Base-by-base conservation (phyloP, 2,888 invertebrate genomes). In the Rotaria macrura region DNA sequence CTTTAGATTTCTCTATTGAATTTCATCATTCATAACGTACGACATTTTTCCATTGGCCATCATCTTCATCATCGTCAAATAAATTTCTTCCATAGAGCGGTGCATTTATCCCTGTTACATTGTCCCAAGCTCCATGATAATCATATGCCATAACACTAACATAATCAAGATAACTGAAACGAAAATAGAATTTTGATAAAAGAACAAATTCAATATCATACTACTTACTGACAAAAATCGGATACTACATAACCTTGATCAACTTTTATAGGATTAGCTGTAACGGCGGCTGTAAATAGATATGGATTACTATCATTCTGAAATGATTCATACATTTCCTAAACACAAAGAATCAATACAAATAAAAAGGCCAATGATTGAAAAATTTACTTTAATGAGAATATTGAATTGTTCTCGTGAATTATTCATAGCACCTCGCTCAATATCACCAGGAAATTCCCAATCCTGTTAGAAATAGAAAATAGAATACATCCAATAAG, bases 91-190 rank as follows among this genome's bases (percentile, higher is more conserved):
- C 83, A 83, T 86, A 86, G 38, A 86, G 65, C n/a, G 86, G 86
- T 55, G 79, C 79, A 84, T 86, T 86, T 1, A 85, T 29, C 43
- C 86, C 86, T 10, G 86, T 86, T 23, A 72, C 85, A 52, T 86
- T 85, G 54, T 86, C 86, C 86, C 86, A 86, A 34, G 83, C 10
- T n/a, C 79, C 79, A n/a, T 43, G 7, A 57, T 86, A 86, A 72
- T 86, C 86, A 84, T 86, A 86, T 49, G 86, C 83, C 86, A 86
- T 86, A 25, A 86, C 83, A 83, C 83, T 86, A 12, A 85, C 84
- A 84, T 85, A 84, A 52, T 84, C 84, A 38, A 84, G 34, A 52
- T 52, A 52, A n/a, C 84, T 84, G 1, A 12, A 10, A n/a, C 6
- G 5, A 6, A 25, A 23, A 40, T 40, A 40, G 12, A 74, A 40